Conservation (phyloP, 1,140 invertebrate genomes). For the Euwallacea similis region DNA sequence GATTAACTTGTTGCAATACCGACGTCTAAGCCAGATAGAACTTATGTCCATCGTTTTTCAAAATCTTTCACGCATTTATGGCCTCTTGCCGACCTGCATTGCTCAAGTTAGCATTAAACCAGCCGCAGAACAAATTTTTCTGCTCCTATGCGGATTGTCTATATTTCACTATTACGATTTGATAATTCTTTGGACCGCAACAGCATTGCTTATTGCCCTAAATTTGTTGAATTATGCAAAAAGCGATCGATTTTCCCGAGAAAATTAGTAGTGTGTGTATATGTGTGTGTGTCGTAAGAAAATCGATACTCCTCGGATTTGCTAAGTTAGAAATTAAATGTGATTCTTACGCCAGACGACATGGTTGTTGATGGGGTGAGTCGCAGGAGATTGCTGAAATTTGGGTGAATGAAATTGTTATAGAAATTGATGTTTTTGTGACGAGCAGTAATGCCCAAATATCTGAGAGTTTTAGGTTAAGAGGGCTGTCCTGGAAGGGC, state of each 20-base stretch:
- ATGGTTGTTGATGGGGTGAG: constrained; percentile 12
- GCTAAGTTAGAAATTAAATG: constrained; percentile 6
- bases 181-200: constrained; percentile 27
- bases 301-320: constrained; percentile 8
- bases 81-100: constrained; percentile 67
- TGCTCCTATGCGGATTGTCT: constrained; percentile 78
- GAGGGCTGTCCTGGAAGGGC: too few relatives aligned
- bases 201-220: constrained; percentile 19
- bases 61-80: constrained; percentile 65
- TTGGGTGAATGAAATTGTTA: background rate
- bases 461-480: too few relatives aligned
- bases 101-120: constrained; percentile 66
- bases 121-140: constrained; percentile 73
- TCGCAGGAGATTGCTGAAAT: constrained; percentile 6
- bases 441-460: background rate
- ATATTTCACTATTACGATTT: constrained; percentile 63
- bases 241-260: constrained; percentile 5
- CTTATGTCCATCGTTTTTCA: constrained; percentile 67
- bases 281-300: constrained; percentile 5
- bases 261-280: background rate
- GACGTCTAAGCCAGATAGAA: constrained; percentile 75
- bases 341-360: constrained; percentile 8
- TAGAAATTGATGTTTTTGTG: background rate
- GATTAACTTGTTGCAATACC: constrained; percentile 64
- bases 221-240: constrained; percentile 3